Conservation (phyloP, 2,888 invertebrate genomes). For the Mayetiola destructor region DNA sequence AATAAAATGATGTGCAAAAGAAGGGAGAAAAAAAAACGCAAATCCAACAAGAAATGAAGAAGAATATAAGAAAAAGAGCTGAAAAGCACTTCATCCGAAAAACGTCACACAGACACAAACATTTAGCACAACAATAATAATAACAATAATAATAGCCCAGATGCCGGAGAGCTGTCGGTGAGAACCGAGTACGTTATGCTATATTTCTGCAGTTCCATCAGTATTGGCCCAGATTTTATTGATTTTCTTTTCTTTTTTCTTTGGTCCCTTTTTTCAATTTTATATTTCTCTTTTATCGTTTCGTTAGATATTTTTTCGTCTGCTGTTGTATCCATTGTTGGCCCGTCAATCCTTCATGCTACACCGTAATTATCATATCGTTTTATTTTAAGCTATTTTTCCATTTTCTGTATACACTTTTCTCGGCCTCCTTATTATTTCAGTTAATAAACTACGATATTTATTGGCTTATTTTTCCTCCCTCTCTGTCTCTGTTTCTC, state of each 20-base stretch:
- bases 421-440: background rate
- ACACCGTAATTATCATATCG: background rate
- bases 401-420: background rate
- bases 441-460: background rate
- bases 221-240: conserved; percentile 21
- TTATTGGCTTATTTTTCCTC: conserved; percentile 7
- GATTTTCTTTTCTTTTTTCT: conserved; percentile 17
- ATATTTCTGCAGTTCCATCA: conserved; percentile 20
- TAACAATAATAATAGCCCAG: no score
- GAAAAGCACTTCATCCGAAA: no score
- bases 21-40: no score
- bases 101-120: no score
- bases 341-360: background rate
- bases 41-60: no score
- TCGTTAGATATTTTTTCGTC: no score
- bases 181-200: no score
- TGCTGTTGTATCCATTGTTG: no score
- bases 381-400: background rate
- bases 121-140: no score
- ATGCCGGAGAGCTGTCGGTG: no score
- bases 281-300: background rate
- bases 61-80: no score
- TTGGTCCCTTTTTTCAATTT: background rate
- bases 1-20: no score
- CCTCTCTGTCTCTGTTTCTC: background rate